Percentiles rank a stretch among this genome's conserved stretches.
Evolutionary conservation across 2,113 vertebrate species (phyloP).

Genomic region (Casuarius casuarius): DNA sequence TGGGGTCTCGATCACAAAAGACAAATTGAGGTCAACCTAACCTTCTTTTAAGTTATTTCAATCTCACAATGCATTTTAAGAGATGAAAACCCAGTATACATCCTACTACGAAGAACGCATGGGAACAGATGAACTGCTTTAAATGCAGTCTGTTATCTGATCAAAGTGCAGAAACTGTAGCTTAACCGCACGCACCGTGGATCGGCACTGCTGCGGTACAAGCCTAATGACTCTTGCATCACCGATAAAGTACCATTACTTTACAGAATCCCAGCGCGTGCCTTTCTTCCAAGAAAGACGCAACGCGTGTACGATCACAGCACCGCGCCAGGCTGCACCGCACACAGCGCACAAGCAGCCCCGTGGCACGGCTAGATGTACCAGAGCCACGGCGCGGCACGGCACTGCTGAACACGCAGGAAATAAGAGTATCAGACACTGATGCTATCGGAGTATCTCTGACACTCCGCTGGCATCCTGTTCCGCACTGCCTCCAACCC

Average conservation of each 20-base stretch:
- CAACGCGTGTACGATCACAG: too few relatives aligned
- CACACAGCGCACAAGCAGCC: too few relatives aligned
- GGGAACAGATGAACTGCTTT: neutral
- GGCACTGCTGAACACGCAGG: neutral
- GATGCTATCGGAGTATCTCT: neutral
- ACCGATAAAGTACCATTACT: neutral
- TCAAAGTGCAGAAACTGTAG: neutral
- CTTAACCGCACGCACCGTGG: neutral
- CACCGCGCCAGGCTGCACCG: too few relatives aligned
- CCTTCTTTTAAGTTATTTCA: neutral
- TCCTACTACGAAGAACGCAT: neutral
- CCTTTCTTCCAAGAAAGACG: neutral
- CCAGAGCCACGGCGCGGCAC: neutral
- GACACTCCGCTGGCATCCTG: neutral
- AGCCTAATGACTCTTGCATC: neutral
- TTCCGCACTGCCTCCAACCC: neutral
- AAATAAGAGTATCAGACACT: neutral
- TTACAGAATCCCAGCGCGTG: neutral
- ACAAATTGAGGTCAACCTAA: neutral
- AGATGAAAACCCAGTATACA: neutral
- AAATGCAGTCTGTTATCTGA: neutral
- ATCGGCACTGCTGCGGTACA: rapidly evolving
- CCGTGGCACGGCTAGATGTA: neutral
- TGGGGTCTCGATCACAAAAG: neutral
- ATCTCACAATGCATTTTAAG: neutral